Conservation (phyloP, 2,888 invertebrate species). For the Lycophotia porphyrea region DNA sequence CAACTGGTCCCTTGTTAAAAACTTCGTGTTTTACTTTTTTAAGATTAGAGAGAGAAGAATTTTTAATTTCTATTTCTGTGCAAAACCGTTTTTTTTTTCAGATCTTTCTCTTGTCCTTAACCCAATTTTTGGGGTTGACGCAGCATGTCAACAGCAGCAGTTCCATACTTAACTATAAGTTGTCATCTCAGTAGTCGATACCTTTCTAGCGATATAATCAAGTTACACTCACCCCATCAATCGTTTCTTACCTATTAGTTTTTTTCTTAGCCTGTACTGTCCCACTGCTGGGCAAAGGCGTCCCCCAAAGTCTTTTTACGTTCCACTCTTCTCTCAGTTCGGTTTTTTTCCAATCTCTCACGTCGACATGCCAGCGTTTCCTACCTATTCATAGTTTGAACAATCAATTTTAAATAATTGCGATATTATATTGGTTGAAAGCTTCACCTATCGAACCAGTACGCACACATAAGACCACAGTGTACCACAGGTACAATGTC, state of each 20-base stretch:
- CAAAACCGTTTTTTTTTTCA: too few species aligned
- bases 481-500: conserved; percentile 4
- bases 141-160: background rate
- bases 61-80: too few species aligned
- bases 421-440: background rate
- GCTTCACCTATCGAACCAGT: background rate
- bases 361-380: too few species aligned
- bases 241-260: background rate
- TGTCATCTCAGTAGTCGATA: background rate
- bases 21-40: background rate
- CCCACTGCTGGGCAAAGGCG: too few species aligned
- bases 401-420: background rate
- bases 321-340: too few species aligned
- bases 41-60: too few species aligned
- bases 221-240: background rate
- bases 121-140: background rate
- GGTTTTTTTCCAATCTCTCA: too few species aligned
- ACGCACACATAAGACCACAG: conserved; percentile 13
- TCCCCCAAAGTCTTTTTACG: too few species aligned
- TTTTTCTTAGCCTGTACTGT: too few species aligned
- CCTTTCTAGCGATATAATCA: background rate
- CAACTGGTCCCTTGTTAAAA: background rate
- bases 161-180: background rate
- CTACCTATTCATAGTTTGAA: too few species aligned
- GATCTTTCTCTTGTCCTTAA: too few species aligned